Evolutionary conservation across 2,797 vertebrate genomes (phyloP), one percentile per base, ranked within the genome.

Genomic region (Sternarchorhynchus goeldii): DNA sequence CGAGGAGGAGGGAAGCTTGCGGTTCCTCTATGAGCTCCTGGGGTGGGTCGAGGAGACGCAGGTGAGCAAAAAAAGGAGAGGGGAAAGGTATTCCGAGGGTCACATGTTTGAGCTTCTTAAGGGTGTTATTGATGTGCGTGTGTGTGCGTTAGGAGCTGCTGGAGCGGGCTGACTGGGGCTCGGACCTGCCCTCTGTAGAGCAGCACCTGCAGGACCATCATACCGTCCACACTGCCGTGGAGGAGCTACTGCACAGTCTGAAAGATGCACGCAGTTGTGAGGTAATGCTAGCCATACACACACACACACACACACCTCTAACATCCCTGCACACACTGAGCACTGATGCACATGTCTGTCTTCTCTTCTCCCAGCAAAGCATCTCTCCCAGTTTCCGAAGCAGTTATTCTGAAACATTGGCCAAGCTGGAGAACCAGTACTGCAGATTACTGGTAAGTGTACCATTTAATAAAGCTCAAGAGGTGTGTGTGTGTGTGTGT

Each of bases 31-130:
- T 2, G 97, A 99, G 87, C 92, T 99, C 82, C 95, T 99, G 5
- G 95, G 97, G 76, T 99, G 97, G 97, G 98, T 99, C 87, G 97
- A 99, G 88, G 96, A 98, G 88, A 96, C 96, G 6, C 98, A 99
- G 94, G 97, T 98, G 75, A n/a, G 91, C 21, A 16, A 12, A 6
- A 21, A 18, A 53, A 34, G 17, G 14, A 18, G 36, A 63, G n/a
- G 39, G 39, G 36, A 50, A 2, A 8, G 45, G 50, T 10, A n/a
- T 25, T 6, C 18, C 16, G 55, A 45, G 14, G 1, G 6, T 20
- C 12, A 62, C 45, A 14, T n/a, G 6, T 8, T 31, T 74, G 45
- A 10, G 12, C 12, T 50, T 50, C 14, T 10, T 50, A 14, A 72
- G 45, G 2, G 4, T 2, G 29, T 58, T 17, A 21, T 20, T 31